Evolutionary conservation across 2,797 vertebrate genomes (phyloP).

Genomic region (Intellagama lesueurii): DNA sequence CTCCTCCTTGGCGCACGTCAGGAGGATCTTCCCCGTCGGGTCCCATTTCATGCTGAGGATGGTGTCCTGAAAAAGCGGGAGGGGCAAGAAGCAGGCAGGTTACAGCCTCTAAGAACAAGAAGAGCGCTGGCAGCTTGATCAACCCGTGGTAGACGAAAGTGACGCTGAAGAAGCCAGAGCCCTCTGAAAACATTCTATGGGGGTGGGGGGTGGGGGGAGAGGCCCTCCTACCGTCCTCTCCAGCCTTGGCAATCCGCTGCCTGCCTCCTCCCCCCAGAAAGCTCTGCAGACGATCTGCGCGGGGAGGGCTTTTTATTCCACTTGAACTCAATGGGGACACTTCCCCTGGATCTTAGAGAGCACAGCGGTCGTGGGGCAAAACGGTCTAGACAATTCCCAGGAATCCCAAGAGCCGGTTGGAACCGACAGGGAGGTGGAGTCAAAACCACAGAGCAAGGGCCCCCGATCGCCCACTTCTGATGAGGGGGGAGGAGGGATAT

Average conservation of each 20-base stretch:
- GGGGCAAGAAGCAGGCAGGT: neutral
- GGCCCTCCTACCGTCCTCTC: too few relatives aligned
- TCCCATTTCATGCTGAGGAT: slow-evolving; percentile 92
- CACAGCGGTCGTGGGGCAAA: neutral
- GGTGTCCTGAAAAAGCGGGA: slow-evolving; percentile 82
- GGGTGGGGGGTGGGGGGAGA: too few relatives aligned
- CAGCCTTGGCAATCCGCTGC: neutral
- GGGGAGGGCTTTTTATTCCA: neutral
- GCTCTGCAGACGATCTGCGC: too few relatives aligned
- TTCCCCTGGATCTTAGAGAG: neutral
- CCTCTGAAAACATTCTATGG: neutral
- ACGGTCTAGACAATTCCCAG: too few relatives aligned
- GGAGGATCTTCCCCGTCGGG: slow-evolving; percentile 87
- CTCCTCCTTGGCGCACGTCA: slow-evolving; percentile 97
- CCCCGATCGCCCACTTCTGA: too few relatives aligned
- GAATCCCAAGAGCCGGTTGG: neutral
- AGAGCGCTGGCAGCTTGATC: neutral
- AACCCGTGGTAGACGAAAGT: too few relatives aligned
- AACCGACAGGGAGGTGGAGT: too few relatives aligned
- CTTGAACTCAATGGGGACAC: neutral
- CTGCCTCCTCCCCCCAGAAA: neutral
- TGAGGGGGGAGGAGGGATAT: too few relatives aligned
- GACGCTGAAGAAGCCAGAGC: too few relatives aligned
- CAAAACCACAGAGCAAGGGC: too few relatives aligned
- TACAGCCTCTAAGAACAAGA: neutral